Evolutionary conservation across 1,140 invertebrate species (phyloP).

Genomic region (Pogonognathellus flavescens): DNA sequence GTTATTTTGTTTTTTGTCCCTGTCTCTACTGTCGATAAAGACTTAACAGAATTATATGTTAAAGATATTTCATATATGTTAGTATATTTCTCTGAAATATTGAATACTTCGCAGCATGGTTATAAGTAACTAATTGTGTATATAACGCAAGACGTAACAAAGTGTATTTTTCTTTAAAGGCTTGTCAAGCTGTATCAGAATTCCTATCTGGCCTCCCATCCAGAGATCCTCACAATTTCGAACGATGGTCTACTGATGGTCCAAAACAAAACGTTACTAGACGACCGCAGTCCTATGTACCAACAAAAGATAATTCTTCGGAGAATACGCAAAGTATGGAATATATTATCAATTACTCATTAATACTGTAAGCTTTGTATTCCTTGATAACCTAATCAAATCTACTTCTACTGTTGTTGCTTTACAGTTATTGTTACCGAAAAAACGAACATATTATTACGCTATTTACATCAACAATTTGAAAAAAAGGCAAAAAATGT

Average conservation of each 20-base stretch:
- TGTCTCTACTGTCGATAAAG: no score
- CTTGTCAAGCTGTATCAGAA: constrained; percentile 76
- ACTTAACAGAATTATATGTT: no score
- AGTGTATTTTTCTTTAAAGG: neutral
- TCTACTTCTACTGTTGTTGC: constrained; percentile 66
- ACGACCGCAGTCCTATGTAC: constrained; percentile 61
- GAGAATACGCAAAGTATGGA: constrained; percentile 58
- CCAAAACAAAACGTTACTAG: constrained; percentile 63
- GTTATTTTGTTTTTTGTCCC: no score
- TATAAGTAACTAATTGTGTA: no score
- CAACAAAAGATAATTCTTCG: constrained; percentile 60
- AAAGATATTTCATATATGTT: no score
- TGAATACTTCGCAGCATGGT: no score
- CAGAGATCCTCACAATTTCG: constrained; percentile 90
- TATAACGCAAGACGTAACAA: no score
- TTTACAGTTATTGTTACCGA: constrained; percentile 92
- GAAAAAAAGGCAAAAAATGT: constrained; percentile 76
- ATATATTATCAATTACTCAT: neutral
- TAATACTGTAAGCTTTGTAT: neutral
- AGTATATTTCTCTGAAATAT: no score
- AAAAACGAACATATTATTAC: constrained; percentile 91
- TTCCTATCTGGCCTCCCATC: constrained; percentile 92
- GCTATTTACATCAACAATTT: constrained; percentile 93
- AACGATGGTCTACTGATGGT: constrained; percentile 63
- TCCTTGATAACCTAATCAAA: neutral